phyloP scores from a whole-genome alignment of 2,888 invertebrate species.

The Metallyticus violacea region DNA sequence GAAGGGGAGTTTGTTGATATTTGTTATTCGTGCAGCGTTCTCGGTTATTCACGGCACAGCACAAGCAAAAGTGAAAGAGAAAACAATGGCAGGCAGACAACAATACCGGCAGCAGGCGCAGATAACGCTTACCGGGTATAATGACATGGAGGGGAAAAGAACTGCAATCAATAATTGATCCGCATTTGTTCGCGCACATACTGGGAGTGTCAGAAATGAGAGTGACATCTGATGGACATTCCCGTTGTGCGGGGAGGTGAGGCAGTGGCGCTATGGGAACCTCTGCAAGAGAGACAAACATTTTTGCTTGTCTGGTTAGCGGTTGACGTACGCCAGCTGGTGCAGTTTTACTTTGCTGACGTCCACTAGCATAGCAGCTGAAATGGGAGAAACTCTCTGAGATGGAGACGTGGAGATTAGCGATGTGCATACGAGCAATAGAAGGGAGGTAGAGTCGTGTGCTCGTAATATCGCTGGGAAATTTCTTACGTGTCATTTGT shows the following conservation, averaged over 20 bases:
- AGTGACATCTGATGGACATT: background rate
- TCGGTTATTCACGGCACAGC: background rate
- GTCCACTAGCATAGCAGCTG: no score
- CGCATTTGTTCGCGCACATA: background rate
- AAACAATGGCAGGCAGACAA: background rate
- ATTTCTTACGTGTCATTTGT: no score
- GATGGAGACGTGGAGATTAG: no score
- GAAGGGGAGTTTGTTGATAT: background rate
- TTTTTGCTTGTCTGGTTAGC: background rate
- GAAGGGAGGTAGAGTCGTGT: no score
- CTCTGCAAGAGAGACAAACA: background rate
- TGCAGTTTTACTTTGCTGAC: no score
- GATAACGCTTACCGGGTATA: background rate
- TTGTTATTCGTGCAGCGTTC: slow-evolving; percentile 5
- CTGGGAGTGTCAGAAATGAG: background rate
- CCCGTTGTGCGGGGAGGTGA: background rate
- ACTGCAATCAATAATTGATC: background rate
- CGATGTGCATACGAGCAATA: no score
- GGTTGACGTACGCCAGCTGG: no score
- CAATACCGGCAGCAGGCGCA: background rate
- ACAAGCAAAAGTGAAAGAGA: background rate
- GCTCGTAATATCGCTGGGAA: no score
- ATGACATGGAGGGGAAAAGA: background rate
- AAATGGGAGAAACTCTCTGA: no score
- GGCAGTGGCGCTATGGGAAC: background rate